Evolutionary conservation across 2,797 vertebrate species (phyloP), one percentile per base, ranked within the genome.

Genomic region (Etheostoma perlongum): DNA sequence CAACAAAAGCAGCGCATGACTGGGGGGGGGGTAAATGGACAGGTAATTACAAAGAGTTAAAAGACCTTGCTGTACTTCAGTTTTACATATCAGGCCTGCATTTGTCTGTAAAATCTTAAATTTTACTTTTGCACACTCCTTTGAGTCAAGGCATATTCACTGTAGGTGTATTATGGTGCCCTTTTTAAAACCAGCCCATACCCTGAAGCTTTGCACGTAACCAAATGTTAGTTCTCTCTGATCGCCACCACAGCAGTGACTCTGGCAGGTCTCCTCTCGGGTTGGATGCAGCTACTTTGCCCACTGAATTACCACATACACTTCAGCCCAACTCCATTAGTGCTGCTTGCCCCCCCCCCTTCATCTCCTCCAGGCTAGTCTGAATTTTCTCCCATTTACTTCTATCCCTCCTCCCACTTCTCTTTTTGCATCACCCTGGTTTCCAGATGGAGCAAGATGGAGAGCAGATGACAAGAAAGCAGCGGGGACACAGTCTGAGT

Each of bases 331-430:
- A 13, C 25, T 40, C 18, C 61, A 66, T 71, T 71, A 75, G 49
- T 57, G 42, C 49, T 40, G 66, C 55, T 61, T 55, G 12, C 42
- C 69, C 18, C 36, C 5, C 2, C 25, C 48, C 25, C 65, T 69
- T 74, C 66, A 74, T 69, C 68, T 57, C 19, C 23, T 30, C 40
- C 67, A 51, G 44, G n/a, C 57, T 12, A 46, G 19, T 44, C 30
- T 23, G 70, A 71, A 30, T 11, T 25, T 15, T 54, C 54, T 48
- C 27, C 47, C 46, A 23, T 46, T 25, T 27, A 23, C 46, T 16
- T 52, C 13, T 58, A 33, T 13, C 52, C 18, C 25, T 21, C 46
- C 49, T 14, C 2, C 60, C 10, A 40, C 36, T 8, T 11, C 27
- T 57, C 59, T 48, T 30, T 30, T 52, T 65, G 48, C 47, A 23